Evolutionary conservation across 2,113 vertebrate species (phyloP), one percentile per base, ranked within the genome.

Genomic region (Solenodon paradoxus): DNA sequence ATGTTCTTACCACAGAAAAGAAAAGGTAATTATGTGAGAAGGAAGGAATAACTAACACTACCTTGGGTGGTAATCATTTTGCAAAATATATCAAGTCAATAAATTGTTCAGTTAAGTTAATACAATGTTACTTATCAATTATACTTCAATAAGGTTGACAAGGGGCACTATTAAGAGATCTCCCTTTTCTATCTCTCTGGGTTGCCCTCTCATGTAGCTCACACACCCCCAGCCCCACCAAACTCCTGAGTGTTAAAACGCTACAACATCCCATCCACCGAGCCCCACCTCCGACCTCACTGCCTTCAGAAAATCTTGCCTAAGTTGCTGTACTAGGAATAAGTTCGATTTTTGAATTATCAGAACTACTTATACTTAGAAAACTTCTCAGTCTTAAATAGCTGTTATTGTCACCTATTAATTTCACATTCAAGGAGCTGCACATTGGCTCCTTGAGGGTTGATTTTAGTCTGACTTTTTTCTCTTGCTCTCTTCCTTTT

Each of bases 51-150:
- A 59, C 22, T 57, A 57, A 66, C 4, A 5, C 26, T 86, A 68
- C 32, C 12, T n/a, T n/a, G n/a, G n/a, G n/a, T 38, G 19, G 20
- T 79, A 71, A 79, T 51, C n/a, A n/a, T n/a, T n/a, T n/a, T n/a
- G n/a, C n/a, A n/a, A n/a, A n/a, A n/a, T n/a, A n/a, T n/a, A n/a
- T 59, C 61, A 87, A 92, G 79, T 63, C 20, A 93, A 93, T 28
- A 87, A 1, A 22, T 6, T 40, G 8, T 59, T 69, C 3, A 69
- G 40, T 86, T 35, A 35, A 80, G 53, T 20, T 51, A 40, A 87
- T 2, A 87, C 22, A 80, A n/a, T 79, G 66, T 61, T 63, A 45
- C 35, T n/a, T 35, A 63, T 28, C 26, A 74, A 72, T 47, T 55
- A 26, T 35, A 47, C 32, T 12, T 74, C 47, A 94, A 40, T 55